A percentile compares a stretch with the other conserved stretches of the same genome.
These are phyloP conservation scores for Salvelinus sp. DNA, from an alignment of 2,113 vertebrate species.

Conservation along the genomic window DNA sequence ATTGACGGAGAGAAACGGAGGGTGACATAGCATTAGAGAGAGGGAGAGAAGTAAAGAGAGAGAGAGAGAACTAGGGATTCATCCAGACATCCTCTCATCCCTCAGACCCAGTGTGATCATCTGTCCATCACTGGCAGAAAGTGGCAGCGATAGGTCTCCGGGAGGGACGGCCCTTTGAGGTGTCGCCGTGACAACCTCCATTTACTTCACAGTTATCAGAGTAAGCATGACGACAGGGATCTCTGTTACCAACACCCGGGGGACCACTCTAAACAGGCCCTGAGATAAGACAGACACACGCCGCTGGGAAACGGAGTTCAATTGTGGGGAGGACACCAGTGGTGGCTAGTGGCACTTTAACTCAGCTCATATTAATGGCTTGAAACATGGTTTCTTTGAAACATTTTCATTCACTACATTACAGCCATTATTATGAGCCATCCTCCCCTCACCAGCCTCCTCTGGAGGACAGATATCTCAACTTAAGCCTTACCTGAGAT, in stretches of 20 bases:
- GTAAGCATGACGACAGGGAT: neutral
- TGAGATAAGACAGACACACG: neutral
- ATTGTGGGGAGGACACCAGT: neutral
- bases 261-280: neutral
- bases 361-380: neutral
- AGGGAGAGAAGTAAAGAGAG: constrained; percentile 3
- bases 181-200: constrained; percentile 23
- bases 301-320: constrained; percentile 7
- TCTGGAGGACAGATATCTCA: neutral
- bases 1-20: constrained; percentile 5
- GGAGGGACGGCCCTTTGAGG: constrained; percentile 32
- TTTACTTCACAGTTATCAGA: constrained; percentile 35
- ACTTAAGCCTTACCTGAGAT: no score
- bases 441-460: neutral
- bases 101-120: constrained; percentile 44
- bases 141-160: constrained; percentile 37
- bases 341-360: no score
- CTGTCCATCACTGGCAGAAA: constrained; percentile 55
- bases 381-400: no score
- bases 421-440: no score
- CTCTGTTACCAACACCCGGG: neutral
- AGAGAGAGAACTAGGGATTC: constrained; percentile 10
- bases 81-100: neutral
- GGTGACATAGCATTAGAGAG: constrained; percentile 11
- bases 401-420: no score